phyloP scores from a whole-genome alignment of 2,113 vertebrate genomes.

The Vanacampus margaritifer region DNA sequence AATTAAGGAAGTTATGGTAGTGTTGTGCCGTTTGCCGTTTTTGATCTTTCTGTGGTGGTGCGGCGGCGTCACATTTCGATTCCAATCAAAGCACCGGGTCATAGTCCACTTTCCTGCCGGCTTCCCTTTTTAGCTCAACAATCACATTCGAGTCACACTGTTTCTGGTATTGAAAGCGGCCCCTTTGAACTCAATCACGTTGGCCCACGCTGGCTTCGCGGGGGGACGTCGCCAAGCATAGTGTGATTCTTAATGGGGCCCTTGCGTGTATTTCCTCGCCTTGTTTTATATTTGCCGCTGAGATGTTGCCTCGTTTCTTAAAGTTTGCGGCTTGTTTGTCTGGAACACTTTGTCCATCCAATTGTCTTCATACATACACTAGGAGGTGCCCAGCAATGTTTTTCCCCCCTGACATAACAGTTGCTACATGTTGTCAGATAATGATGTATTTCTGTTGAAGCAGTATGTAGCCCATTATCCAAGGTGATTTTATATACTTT shows the following conservation, averaged over 20 bases:
- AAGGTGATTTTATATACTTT: not conserved
- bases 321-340: not conserved
- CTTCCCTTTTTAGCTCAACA: not conserved
- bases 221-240: not conserved
- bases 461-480: not conserved
- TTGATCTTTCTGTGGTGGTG: not conserved
- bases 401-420: not conserved
- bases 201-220: not conserved
- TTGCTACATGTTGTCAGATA: not conserved
- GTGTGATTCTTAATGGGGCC: not conserved
- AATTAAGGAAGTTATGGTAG: too few species aligned
- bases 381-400: not conserved
- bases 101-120: not conserved
- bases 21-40: too few species aligned
- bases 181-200: not conserved
- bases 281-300: not conserved
- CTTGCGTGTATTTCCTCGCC: not conserved
- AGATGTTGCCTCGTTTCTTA: not conserved
- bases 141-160: conserved; percentile 2
- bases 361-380: not conserved
- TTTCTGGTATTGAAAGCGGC: not conserved
- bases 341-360: not conserved
- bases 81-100: not conserved
- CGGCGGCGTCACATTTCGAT: not conserved
- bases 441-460: not conserved